Evolutionary conservation across 2,113 vertebrate species (phyloP).

Genomic region (Phrynocephalus versicolor): DNA sequence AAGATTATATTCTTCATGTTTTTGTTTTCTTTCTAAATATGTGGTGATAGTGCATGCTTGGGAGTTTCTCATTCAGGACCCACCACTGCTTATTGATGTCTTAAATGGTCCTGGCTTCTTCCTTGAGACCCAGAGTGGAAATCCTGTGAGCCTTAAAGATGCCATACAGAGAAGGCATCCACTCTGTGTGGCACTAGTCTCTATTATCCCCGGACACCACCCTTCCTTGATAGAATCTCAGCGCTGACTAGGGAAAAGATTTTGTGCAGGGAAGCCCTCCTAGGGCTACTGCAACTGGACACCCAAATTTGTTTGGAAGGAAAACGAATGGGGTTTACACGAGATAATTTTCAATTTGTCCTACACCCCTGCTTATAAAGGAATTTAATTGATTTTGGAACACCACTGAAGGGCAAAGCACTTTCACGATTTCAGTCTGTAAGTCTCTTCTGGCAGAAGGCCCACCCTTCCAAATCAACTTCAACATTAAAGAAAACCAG

Average conservation of each 20-base stretch:
- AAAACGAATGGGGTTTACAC: neutral
- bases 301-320: neutral
- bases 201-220: neutral
- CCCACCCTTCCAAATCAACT: constrained; percentile 2
- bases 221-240: neutral
- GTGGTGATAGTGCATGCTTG: no score
- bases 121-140: neutral
- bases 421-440: neutral
- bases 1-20: no score
- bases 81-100: neutral
- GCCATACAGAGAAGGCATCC: neutral
- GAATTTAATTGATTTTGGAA: neutral
- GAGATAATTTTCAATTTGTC: neutral
- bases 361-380: neutral
- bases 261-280: neutral
- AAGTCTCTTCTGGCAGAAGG: neutral
- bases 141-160: neutral
- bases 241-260: no score
- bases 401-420: neutral
- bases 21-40: no score
- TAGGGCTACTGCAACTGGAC: neutral
- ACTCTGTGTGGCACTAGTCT: neutral
- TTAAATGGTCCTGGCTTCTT: neutral
- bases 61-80: no score
- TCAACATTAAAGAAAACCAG: constrained; percentile 17